Conservation (phyloP, 2,113 vertebrate species). For the Myanophis thanlyinensis region DNA sequence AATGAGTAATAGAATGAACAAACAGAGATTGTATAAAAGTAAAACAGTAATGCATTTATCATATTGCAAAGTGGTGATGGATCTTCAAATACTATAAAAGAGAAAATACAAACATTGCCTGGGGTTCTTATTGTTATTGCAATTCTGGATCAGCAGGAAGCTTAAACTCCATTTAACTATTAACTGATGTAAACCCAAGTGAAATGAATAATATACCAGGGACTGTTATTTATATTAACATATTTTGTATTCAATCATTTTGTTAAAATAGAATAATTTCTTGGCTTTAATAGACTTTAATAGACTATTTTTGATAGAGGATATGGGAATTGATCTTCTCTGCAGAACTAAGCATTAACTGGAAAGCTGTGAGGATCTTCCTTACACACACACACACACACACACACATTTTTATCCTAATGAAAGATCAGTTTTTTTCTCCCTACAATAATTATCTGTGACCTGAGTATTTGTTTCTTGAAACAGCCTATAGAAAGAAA, state of each 20-base stretch:
- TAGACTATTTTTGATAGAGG: too few relatives aligned
- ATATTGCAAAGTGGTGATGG: not conserved
- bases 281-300: not conserved
- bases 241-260: not conserved
- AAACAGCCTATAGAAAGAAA: not conserved
- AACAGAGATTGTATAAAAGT: not conserved
- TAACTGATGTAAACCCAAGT: not conserved
- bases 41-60: not conserved
- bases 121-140: not conserved
- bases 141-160: not conserved
- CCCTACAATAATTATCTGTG: not conserved
- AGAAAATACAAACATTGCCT: not conserved
- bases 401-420: not conserved
- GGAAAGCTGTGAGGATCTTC: not conserved
- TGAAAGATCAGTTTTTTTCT: not conserved
- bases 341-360: not conserved
- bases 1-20: not conserved
- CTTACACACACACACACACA: not conserved
- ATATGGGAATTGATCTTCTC: not conserved
- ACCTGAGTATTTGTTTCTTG: not conserved
- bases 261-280: not conserved
- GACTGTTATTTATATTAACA: not conserved
- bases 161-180: not conserved
- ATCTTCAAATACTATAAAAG: not conserved
- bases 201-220: not conserved